Base-by-base conservation (phyloP, 2,888 invertebrate genomes). In the Nymphalis urticae region DNA sequence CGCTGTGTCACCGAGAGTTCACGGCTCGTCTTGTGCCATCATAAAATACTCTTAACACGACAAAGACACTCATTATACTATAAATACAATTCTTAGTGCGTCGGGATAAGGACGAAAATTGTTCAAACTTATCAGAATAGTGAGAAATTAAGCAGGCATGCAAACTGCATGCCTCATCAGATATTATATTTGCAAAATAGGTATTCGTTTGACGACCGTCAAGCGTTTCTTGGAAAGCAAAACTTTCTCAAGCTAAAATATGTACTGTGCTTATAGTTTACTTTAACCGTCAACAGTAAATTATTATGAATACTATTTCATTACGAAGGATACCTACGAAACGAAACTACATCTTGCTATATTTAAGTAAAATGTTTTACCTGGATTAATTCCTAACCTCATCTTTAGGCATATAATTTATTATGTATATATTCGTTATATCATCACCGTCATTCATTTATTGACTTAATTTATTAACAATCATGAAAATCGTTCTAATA, bases 1-100 rank as follows among this genome's bases (percentile, higher is more conserved):
- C 82, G 77, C 78, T 80, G 78, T 85, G 89, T 89, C 89, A 85
- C 86, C 80, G 81, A 81, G 78, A 81, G 86, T 85, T 86, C 89
- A 87, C 82, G 85, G 85, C 80, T 81, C 80, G 79, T 73, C 82
- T 79, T 80, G 79, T 81, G 82, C 81, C 81, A 86, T 86, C 89
- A 84, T 89, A 89, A 89, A 89, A 85, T 77, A 80, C 80, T 79
- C 80, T 77, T 81, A 80, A 79, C 77, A 76, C 77, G 76, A 83
- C 82, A 82, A 82, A 80, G 79, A 79, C 72, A 76, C 73, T 68
- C 69, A 63, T 69, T 72, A 63, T 69, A 69, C 56, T 56, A 71
- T 70, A 70, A 72, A 71, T 63, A 73, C 70, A 75, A 69, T 73
- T 78, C 76, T 77, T 78, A 78, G 73, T 47, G 60, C 68, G 16